Conservation (phyloP, 2,113 vertebrate genomes). For the Cyphomyrus discorhynchus region DNA sequence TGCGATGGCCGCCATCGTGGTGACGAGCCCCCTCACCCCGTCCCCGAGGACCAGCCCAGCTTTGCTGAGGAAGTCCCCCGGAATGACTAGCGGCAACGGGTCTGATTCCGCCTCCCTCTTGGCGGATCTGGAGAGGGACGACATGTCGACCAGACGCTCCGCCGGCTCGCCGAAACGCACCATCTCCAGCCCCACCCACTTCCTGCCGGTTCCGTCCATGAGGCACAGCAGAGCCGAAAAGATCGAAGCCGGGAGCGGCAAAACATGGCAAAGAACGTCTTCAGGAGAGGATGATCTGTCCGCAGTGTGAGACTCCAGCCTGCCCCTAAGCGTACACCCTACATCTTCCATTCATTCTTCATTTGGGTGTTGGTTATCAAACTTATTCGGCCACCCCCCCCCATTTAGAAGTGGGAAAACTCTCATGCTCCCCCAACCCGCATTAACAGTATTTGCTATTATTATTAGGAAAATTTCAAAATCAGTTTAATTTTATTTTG, state of each 20-base stretch:
- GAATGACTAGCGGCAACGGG: slow-evolving; percentile 29
- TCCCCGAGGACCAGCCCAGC: slow-evolving; percentile 37
- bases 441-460: not conserved
- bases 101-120: slow-evolving; percentile 17
- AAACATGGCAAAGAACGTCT: slow-evolving; percentile 50
- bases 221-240: slow-evolving; percentile 48
- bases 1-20: slow-evolving; percentile 40
- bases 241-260: slow-evolving; percentile 35
- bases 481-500: not conserved
- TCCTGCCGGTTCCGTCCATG: slow-evolving; percentile 63
- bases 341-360: not conserved
- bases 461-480: not conserved
- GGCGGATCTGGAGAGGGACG: slow-evolving; percentile 49
- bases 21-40: slow-evolving; percentile 40
- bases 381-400: not conserved
- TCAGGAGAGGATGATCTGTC: slow-evolving; percentile 44
- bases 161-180: slow-evolving; percentile 50
- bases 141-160: slow-evolving; percentile 50
- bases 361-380: not conserved
- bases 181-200: slow-evolving; percentile 41
- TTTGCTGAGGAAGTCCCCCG: slow-evolving; percentile 39
- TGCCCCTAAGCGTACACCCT: not conserved
- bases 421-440: not conserved
- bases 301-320: slow-evolving; percentile 60
- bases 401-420: not conserved